Evolutionary conservation across 2,888 invertebrate species (phyloP).

Genomic region (Drosophila meridionalis): DNA sequence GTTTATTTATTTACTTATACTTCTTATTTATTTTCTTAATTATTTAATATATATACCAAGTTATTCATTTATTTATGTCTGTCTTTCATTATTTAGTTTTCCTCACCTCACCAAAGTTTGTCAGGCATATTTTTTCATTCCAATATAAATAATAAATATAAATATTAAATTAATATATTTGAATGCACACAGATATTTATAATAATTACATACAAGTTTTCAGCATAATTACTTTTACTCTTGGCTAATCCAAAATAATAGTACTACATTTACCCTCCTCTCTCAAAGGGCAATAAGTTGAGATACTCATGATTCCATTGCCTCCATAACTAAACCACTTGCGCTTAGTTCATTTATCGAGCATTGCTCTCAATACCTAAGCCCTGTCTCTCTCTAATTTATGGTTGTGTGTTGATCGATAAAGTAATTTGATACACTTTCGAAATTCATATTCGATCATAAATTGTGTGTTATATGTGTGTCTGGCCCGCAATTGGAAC

Average conservation of each 20-base stretch:
- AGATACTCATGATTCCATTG: background rate
- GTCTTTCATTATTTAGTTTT: too few species aligned
- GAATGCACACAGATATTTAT: too few species aligned
- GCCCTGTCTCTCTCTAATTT: background rate
- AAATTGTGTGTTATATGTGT: constrained; percentile 11
- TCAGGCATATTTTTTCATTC: too few species aligned
- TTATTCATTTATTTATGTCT: too few species aligned
- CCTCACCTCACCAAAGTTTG: too few species aligned
- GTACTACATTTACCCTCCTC: background rate
- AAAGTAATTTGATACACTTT: constrained; percentile 11
- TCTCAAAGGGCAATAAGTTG: background rate
- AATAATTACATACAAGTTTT: too few species aligned
- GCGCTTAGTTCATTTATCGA: background rate
- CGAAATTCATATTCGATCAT: constrained; percentile 11
- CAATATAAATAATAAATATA: too few species aligned
- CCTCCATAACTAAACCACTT: background rate
- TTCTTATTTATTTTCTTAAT: too few species aligned
- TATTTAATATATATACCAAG: too few species aligned
- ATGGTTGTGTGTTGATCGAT: background rate
- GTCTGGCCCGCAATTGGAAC: constrained; percentile 37
- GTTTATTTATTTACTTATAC: too few species aligned
- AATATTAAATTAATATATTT: too few species aligned
- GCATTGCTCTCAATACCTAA: background rate
- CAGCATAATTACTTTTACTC: too few species aligned
- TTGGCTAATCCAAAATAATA: background rate